phyloP scores from a whole-genome alignment of 2,113 vertebrate species.

The Hemibagrus wyckioides region DNA sequence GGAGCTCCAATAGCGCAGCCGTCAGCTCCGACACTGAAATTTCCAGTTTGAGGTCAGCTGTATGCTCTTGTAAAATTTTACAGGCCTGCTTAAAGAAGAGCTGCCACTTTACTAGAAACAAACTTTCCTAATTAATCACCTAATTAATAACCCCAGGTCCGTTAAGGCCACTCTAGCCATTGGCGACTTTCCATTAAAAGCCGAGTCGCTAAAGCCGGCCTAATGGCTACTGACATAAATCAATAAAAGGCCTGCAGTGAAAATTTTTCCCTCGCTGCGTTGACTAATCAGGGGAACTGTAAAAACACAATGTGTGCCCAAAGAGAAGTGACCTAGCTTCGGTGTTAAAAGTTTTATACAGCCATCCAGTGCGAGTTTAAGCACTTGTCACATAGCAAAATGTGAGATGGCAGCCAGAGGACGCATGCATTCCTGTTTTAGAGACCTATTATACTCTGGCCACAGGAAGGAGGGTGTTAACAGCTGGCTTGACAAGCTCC shows the following conservation, averaged over 20 bases:
- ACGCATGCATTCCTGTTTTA: slow-evolving; percentile 44
- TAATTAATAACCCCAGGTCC: slow-evolving; percentile 66
- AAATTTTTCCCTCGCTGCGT: slow-evolving; percentile 62
- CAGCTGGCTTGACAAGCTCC: slow-evolving; percentile 68
- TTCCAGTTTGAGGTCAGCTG: slow-evolving; percentile 93
- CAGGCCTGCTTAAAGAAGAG: slow-evolving; percentile 80
- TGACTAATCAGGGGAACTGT: slow-evolving; percentile 69
- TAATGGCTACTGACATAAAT: slow-evolving; percentile 74
- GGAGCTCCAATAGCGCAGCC: slow-evolving; percentile 78
- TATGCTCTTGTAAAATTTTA: slow-evolving; percentile 93
- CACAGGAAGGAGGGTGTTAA: slow-evolving; percentile 59
- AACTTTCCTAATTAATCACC: slow-evolving; percentile 78
- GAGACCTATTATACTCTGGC: slow-evolving; percentile 40
- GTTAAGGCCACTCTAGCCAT: slow-evolving; percentile 60
- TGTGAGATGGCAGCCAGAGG: slow-evolving; percentile 53
- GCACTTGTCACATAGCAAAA: slow-evolving; percentile 61
- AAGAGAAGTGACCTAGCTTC: slow-evolving; percentile 67
- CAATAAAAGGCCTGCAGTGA: slow-evolving; percentile 69
- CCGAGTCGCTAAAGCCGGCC: slow-evolving; percentile 55
- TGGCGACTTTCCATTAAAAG: slow-evolving; percentile 64
- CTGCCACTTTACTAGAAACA: slow-evolving; percentile 76
- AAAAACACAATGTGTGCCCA: slow-evolving; percentile 67
- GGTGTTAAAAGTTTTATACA: slow-evolving; percentile 66
- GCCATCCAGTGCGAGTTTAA: slow-evolving; percentile 61
- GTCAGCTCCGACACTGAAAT: slow-evolving; percentile 86